phyloP scores from a whole-genome alignment of 2,888 invertebrate species.

The Apotomis capreana region DNA sequence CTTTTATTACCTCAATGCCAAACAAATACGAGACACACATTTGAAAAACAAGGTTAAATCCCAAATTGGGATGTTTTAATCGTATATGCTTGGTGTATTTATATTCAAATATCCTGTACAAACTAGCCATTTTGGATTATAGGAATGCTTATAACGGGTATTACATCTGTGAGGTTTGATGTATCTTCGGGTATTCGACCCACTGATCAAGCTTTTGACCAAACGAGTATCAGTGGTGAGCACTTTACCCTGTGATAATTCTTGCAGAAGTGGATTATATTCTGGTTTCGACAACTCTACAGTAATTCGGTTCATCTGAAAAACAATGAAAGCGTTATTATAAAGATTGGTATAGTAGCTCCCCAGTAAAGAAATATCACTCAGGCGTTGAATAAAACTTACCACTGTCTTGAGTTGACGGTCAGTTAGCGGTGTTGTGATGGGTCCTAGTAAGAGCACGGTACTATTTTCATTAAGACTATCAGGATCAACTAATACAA shows the following conservation, averaged over 20 bases:
- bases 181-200: conserved; percentile 71
- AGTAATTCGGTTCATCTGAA: conserved; percentile 73
- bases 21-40: background rate
- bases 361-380: too few relatives aligned
- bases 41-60: background rate
- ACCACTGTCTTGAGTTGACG: conserved; percentile 69
- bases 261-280: conserved; percentile 67
- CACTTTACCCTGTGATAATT: conserved; percentile 66
- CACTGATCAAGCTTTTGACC: conserved; percentile 65
- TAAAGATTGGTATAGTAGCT: background rate
- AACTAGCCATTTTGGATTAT: conserved; percentile 75
- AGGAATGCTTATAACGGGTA: conserved; percentile 69
- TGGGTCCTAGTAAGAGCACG: conserved; percentile 73
- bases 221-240: conserved; percentile 58
- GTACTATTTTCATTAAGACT: conserved; percentile 72
- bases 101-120: conserved; percentile 77
- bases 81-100: conserved; percentile 74
- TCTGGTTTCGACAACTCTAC: conserved; percentile 72
- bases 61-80: conserved; percentile 53
- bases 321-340: conserved; percentile 39
- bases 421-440: conserved; percentile 65
- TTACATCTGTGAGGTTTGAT: conserved; percentile 78
- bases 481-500: conserved; percentile 73
- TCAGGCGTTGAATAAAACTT: conserved; percentile 48
- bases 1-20: too few relatives aligned